Evolutionary conservation across 2,888 invertebrate species (phyloP).

Genomic region (Dolichomitus sp.): DNA sequence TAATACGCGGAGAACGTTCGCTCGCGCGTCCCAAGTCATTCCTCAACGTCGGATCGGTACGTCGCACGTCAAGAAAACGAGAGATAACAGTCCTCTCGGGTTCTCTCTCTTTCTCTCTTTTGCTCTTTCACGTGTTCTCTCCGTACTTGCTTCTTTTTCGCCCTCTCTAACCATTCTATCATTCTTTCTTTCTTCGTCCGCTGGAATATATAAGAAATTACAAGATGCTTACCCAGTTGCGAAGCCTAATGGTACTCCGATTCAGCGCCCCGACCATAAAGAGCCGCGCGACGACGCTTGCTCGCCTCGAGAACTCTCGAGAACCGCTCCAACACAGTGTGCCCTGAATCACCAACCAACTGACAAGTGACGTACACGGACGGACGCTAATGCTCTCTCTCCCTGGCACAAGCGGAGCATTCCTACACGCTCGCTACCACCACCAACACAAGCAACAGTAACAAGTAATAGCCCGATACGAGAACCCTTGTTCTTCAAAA

Average conservation of each 20-base stretch:
- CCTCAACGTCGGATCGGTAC: constrained; percentile 78
- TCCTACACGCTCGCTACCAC: constrained; percentile 74
- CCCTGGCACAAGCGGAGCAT: constrained; percentile 70
- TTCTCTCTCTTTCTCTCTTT: constrained; percentile 22
- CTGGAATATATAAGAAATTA: constrained; percentile 79
- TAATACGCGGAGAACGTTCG: constrained; percentile 55
- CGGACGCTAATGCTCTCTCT: constrained; percentile 72
- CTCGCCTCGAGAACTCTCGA: constrained; percentile 53
- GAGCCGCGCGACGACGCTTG: constrained; percentile 62
- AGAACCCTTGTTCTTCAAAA: constrained; percentile 4
- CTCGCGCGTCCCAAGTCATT: constrained; percentile 72
- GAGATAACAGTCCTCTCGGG: constrained; percentile 62
- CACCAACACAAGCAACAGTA: constrained; percentile 49
- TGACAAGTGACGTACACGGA: constrained; percentile 73
- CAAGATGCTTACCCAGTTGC: constrained; percentile 79
- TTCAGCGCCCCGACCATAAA: constrained; percentile 72
- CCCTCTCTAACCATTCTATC: constrained; percentile 53
- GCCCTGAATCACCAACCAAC: constrained; percentile 76
- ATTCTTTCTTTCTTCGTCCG: constrained; percentile 63
- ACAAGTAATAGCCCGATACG: constrained; percentile 19
- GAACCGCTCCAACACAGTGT: constrained; percentile 58
- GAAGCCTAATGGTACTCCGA: constrained; percentile 76
- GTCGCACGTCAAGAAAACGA: constrained; percentile 73
- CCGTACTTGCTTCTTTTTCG: constrained; percentile 31
- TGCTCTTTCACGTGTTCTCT: constrained; percentile 26